These are phyloP conservation scores for Campopleginae sp. DNA, from an alignment of 2,888 invertebrate genomes.

Conservation along the genomic window DNA sequence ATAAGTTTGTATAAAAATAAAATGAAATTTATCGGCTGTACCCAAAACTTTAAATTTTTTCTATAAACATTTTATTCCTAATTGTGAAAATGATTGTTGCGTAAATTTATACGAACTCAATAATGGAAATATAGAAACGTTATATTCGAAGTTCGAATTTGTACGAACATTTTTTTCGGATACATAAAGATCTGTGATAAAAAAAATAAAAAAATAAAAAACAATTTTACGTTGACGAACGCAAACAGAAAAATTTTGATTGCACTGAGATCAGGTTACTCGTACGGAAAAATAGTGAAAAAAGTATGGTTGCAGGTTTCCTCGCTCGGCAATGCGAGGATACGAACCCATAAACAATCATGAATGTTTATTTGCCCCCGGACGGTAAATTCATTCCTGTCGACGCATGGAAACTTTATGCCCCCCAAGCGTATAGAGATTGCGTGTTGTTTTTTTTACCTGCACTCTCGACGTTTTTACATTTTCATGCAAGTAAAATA, in stretches of 20 bases:
- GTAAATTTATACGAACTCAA: too few species aligned
- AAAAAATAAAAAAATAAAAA: too few species aligned
- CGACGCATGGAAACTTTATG: constrained; percentile 73
- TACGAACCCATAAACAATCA: constrained; percentile 76
- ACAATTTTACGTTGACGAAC: too few species aligned
- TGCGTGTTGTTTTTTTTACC: constrained; percentile 33
- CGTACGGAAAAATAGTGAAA: constrained; percentile 50
- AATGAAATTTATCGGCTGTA: too few species aligned
- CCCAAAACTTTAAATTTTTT: too few species aligned
- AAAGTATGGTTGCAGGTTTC: constrained; percentile 47
- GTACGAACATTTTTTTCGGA: too few species aligned
- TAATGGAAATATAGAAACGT: too few species aligned
- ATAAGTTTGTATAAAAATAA: too few species aligned
- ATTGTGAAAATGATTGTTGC: too few species aligned
- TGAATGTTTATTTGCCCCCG: constrained; percentile 73
- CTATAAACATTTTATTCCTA: too few species aligned
- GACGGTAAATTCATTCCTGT: constrained; percentile 77
- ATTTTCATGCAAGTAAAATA: not conserved
- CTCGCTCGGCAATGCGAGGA: not conserved
- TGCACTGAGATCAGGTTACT: constrained; percentile 25
- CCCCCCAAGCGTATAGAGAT: constrained; percentile 57
- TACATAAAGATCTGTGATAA: too few species aligned
- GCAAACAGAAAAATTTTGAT: not conserved
- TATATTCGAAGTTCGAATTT: too few species aligned
- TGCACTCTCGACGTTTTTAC: constrained; percentile 23